These are phyloP conservation scores for Cataglyphis rosenhaueri DNA, from an alignment of 2,888 invertebrate genomes.

Conservation along the genomic window DNA sequence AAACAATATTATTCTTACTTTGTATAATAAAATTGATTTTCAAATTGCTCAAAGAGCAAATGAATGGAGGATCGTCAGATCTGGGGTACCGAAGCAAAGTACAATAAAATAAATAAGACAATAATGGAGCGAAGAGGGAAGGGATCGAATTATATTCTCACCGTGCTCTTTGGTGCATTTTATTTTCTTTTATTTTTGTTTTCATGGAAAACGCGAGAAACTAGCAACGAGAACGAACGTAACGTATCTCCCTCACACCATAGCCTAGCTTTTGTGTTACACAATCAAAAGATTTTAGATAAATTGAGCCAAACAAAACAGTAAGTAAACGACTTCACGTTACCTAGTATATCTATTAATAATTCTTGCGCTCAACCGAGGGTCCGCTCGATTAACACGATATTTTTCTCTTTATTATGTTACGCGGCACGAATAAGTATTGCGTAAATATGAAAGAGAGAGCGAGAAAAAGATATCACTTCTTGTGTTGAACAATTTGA, in stretches of 20 bases:
- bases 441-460: background rate
- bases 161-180: conserved; percentile 62
- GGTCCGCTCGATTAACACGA: conserved; percentile 51
- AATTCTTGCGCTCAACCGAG: conserved; percentile 50
- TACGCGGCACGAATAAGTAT: background rate
- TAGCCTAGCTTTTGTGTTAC: conserved; percentile 82
- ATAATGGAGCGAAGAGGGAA: conserved; percentile 64
- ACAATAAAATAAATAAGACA: background rate
- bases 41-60: background rate
- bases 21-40: background rate
- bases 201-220: conserved; percentile 59
- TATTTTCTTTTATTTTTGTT: conserved; percentile 44
- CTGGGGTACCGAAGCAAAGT: background rate
- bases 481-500: background rate
- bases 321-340: conserved; percentile 82
- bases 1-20: background rate
- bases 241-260: conserved; percentile 76
- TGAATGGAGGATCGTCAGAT: conserved; percentile 2
- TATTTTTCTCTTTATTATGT: conserved; percentile 21
- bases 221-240: conserved; percentile 79
- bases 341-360: conserved; percentile 58
- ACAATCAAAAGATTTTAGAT: conserved; percentile 79
- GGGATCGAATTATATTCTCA: conserved; percentile 58
- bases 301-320: conserved; percentile 83
- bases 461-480: background rate